Evolutionary conservation across 2,113 vertebrate species (phyloP).

Genomic region (Engraulis encrasicolus): DNA sequence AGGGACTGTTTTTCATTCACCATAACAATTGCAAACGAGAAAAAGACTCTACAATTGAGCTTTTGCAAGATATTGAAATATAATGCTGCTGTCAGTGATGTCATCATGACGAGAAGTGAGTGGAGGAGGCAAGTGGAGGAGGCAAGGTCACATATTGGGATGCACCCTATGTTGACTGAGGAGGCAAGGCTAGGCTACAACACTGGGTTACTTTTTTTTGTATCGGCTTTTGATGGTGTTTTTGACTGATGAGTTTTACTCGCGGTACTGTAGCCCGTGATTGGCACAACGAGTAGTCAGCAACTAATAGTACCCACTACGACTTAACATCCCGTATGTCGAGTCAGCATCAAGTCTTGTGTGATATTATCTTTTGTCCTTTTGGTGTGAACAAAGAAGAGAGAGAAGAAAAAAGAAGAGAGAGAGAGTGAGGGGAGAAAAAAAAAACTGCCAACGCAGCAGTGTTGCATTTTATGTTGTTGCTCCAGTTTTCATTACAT

Average conservation of each 20-base stretch:
- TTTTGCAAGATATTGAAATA: too few species aligned
- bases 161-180: neutral
- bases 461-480: neutral
- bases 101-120: too few species aligned
- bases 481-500: slow-evolving; percentile 58
- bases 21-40: too few species aligned
- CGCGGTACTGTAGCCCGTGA: neutral
- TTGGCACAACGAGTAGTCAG: neutral
- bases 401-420: too few species aligned
- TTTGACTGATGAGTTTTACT: neutral
- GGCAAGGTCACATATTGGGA: too few species aligned
- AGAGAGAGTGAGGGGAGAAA: too few species aligned
- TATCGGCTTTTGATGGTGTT: neutral
- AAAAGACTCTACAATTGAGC: too few species aligned
- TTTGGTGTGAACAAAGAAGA: neutral
- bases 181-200: neutral
- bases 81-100: too few species aligned
- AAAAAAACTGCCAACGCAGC: neutral
- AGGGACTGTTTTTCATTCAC: too few species aligned
- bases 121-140: too few species aligned
- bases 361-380: neutral
- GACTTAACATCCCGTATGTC: neutral
- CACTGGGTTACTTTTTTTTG: neutral
- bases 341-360: slow-evolving; percentile 7
- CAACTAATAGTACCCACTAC: neutral